Evolutionary conservation across 2,797 vertebrate species (phyloP), one percentile per base, ranked within the genome.

Genomic region (Telmatherina bonti): DNA sequence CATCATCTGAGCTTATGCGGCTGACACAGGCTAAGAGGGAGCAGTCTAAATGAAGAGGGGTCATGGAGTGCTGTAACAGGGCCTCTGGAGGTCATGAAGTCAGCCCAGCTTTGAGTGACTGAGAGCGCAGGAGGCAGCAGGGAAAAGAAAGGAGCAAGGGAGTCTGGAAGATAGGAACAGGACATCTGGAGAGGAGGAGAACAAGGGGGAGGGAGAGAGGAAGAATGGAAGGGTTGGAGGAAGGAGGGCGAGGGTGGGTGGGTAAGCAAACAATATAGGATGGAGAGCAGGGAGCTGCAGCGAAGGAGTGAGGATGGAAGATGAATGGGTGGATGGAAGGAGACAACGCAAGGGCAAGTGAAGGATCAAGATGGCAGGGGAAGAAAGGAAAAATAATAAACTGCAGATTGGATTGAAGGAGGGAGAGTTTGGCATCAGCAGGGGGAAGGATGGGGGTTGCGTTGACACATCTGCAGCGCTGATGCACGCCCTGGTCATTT

Each of bases 381-480:
- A 93, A 95, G 94, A 95, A 93, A 87, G 93, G 94, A 88, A 79
- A 83, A 87, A 90, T 86, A 91, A 88, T 73, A 86, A 87, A 88
- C 79, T 88, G 85, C 85, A 85, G 78, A 90, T 86, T 86, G 77
- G 86, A 88, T 84, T 74, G 90, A 93, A 81, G 93, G 94, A 95
- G 95, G 93, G 91, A 93, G 94, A 94, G 93, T 95, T 85, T 84
- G 93, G 94, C 95, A 93, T 94, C 95, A 93, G 95, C 93, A 91
- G 93, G 94, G 72, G 62, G 41, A 62, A 43, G 41, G 41, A 43
- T 18, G 41, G 41, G 59, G 45, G 30, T 80, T 84, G 74, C 79
- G 85, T 84, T 90, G 91, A 92, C 91, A 96, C 96, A 98, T 98
- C 96, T 97, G 97, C 96, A 96, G 95, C 95, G 92, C 94, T 95